phyloP scores from a whole-genome alignment of 1,140 invertebrate genomes.

The Lordiphosa mommai region DNA sequence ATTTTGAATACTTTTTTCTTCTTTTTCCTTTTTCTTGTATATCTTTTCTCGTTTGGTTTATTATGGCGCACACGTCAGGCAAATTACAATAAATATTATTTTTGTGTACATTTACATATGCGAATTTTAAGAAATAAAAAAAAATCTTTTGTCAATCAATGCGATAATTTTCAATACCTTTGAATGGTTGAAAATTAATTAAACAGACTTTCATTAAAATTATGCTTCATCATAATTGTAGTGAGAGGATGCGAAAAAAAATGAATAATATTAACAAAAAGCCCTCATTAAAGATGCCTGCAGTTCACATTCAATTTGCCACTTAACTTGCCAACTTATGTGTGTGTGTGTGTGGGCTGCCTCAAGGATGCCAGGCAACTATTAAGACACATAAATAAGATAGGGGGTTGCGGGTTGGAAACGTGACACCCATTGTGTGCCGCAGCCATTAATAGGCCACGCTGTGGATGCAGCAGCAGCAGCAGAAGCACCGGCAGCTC shows the following conservation, averaged over 20 bases:
- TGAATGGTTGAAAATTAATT: not conserved
- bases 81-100: constrained; percentile 68
- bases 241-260: no score
- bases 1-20: no score
- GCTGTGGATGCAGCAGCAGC: constrained; percentile 16
- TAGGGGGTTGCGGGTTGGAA: constrained; percentile 6
- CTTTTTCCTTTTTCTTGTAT: constrained; percentile 23
- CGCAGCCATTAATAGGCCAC: constrained; percentile 46
- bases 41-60: constrained; percentile 12
- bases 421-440: constrained; percentile 37
- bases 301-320: constrained; percentile 10
- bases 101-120: constrained; percentile 3
- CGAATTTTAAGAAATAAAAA: not conserved
- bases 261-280: not conserved
- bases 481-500: constrained; percentile 24
- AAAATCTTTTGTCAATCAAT: not conserved
- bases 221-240: not conserved
- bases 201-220: not conserved
- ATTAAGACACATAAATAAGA: constrained; percentile 50
- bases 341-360: constrained; percentile 16
- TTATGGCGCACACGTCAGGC: constrained; percentile 27
- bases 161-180: no score
- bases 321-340: constrained; percentile 17
- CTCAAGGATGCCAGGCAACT: constrained; percentile 2
- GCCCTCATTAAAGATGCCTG: constrained; percentile 17